Evolutionary conservation across 2,888 invertebrate genomes (phyloP).

Genomic region (Boloria selene): DNA sequence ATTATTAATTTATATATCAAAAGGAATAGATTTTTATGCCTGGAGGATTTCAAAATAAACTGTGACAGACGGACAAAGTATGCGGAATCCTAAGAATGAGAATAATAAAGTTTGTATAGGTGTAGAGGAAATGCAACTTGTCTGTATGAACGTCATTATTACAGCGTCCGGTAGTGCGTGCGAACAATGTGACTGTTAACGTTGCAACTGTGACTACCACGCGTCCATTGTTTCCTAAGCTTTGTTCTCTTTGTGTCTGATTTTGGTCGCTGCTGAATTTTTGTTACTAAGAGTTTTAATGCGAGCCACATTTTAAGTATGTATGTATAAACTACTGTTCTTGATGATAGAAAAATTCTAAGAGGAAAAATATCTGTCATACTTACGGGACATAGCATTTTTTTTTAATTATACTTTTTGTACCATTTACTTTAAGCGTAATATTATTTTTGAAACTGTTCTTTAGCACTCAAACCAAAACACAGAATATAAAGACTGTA

Average conservation of each 20-base stretch:
- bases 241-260: constrained; percentile 25
- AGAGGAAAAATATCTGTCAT: neutral
- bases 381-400: too few species aligned
- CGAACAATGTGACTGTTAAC: constrained; percentile 28
- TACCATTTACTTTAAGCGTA: too few species aligned
- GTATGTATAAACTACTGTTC: constrained; percentile 1
- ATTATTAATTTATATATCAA: too few species aligned
- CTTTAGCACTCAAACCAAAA: too few species aligned
- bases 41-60: too few species aligned
- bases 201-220: constrained; percentile 18
- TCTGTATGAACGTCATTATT: constrained; percentile 21
- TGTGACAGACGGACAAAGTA: too few species aligned
- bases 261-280: constrained; percentile 19
- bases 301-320: constrained; percentile 4
- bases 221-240: constrained; percentile 20
- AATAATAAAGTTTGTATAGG: neutral
- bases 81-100: too few species aligned
- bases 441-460: too few species aligned
- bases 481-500: too few species aligned
- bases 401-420: too few species aligned
- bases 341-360: neutral
- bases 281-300: constrained; percentile 20
- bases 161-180: constrained; percentile 26
- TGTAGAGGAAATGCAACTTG: constrained; percentile 14
- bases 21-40: too few species aligned